Percentiles rank a stretch among this genome's conserved stretches.
Conservation (phyloP, 2,113 vertebrate genomes). For the Ammodytes dubius region DNA sequence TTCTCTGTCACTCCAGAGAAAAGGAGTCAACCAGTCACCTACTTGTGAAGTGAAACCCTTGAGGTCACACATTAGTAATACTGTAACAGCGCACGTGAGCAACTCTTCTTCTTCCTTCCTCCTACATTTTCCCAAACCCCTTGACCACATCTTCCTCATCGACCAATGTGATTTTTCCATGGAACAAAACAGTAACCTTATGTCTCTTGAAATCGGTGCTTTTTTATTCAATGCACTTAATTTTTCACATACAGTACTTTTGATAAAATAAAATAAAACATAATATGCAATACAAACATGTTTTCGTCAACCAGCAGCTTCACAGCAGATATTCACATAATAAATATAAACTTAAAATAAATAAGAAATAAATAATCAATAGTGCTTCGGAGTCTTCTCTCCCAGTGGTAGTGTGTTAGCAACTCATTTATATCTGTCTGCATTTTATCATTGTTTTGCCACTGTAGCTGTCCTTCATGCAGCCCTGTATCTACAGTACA, state of each 20-base stretch:
- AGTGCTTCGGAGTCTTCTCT: conserved; percentile 29
- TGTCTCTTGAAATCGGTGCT: conserved; percentile 7
- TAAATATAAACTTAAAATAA: conserved; percentile 60
- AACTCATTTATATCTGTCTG: background rate
- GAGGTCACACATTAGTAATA: background rate
- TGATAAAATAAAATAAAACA: conserved; percentile 36
- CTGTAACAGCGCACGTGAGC: background rate
- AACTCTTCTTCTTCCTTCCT: conserved; percentile 14
- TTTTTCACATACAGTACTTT: conserved; percentile 45
- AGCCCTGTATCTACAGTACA: conserved; percentile 25
- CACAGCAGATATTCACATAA: conserved; percentile 42
- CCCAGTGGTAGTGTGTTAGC: conserved; percentile 49
- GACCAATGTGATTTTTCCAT: conserved; percentile 4
- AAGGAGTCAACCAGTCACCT: conserved; percentile 48
- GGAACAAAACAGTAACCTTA: conserved; percentile 7
- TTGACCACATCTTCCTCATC: background rate
- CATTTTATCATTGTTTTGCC: background rate
- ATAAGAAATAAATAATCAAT: conserved; percentile 65
- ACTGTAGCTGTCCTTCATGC: background rate
- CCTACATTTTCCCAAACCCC: conserved; percentile 11
- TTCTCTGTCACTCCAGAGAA: conserved; percentile 11
- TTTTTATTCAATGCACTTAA: conserved; percentile 57
- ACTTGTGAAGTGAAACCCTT: conserved; percentile 51
- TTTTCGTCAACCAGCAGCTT: conserved; percentile 16
- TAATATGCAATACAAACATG: conserved; percentile 29